These are phyloP conservation scores for Sphyrna mokarran DNA, from an alignment of 2,113 vertebrate species.

Conservation along the genomic window DNA sequence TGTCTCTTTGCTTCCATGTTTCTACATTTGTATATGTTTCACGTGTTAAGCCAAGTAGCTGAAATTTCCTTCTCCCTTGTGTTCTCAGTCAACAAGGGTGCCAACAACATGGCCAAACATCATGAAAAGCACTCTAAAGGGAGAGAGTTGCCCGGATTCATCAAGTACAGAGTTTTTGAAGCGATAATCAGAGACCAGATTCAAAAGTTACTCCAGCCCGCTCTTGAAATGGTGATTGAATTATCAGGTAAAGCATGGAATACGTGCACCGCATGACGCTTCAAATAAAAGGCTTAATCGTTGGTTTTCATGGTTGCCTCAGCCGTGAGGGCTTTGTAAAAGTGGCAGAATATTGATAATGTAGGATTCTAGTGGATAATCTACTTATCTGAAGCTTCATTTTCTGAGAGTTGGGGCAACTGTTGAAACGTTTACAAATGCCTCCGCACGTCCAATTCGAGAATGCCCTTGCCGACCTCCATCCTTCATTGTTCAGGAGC, in stretches of 20 bases:
- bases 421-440: neutral
- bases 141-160: conserved; percentile 33
- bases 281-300: no score
- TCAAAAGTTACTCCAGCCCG: neutral
- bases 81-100: neutral
- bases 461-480: neutral
- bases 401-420: neutral
- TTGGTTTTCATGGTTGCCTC: neutral
- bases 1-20: no score
- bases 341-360: neutral
- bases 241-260: conserved; percentile 23
- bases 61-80: neutral
- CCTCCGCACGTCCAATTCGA: neutral
- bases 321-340: neutral
- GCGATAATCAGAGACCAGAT: neutral
- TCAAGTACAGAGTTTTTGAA: conserved; percentile 22
- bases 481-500: neutral
- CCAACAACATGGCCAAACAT: neutral
- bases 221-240: neutral
- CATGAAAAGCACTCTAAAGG: neutral
- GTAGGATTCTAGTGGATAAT: neutral
- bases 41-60: neutral
- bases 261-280: neutral
- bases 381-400: neutral
- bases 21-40: neutral